Evolutionary conservation across 37 sponge, comb jelly and placozoan genomes (phyloP), one percentile per base, ranked within the genome.

Genomic region (Chondrilla cf. caribensis): DNA sequence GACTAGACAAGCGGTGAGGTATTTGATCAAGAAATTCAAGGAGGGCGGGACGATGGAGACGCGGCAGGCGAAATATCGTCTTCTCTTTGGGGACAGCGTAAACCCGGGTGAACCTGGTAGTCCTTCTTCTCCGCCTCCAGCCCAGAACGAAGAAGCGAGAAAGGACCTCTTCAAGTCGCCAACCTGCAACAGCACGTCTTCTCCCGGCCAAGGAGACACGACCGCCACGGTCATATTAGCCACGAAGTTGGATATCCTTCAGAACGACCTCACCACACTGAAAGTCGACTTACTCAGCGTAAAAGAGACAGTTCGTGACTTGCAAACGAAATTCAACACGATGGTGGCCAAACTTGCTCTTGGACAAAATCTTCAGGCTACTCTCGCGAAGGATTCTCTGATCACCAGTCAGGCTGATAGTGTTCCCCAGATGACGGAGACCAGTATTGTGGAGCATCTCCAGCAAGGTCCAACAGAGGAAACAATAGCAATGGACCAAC

Each of bases 21-120:
- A 73, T 38, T 37, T 73, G 6, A 73, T 73, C 24, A 73, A 73
- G 44, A 39, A 42, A 21, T 73, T 73, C 44, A 73, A 73, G n/a
- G 76, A 73, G 40, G 76, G 76, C 41, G 76, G 76, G 43, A 73
- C 76, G 6, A 39, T 73, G 41, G 76, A 73, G 36, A 73, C 76
- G 41, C 43, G 76, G 8, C 76, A 73, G 6, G 76, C 76, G 41
- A 73, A 42, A 39, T 73, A 43, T 37, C 38, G 44, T 5, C 36
- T 73, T 41, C 43, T 73, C 1, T 73, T 73, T 25, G 76, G 76
- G 8, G 76, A 73, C 31, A 42, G 44, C 44, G 41, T 37, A 43
- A 73, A 39, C 40, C 24, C 44, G 18, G 44, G 24, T 24, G 76
- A 39, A 37, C 25, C 29, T 7, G 64, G 8, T n/a, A 42, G 76